Percentiles rank a stretch among this genome's conserved stretches.
phyloP scores from a whole-genome alignment of 2,888 invertebrate genomes.

The Drosophila histrio region DNA sequence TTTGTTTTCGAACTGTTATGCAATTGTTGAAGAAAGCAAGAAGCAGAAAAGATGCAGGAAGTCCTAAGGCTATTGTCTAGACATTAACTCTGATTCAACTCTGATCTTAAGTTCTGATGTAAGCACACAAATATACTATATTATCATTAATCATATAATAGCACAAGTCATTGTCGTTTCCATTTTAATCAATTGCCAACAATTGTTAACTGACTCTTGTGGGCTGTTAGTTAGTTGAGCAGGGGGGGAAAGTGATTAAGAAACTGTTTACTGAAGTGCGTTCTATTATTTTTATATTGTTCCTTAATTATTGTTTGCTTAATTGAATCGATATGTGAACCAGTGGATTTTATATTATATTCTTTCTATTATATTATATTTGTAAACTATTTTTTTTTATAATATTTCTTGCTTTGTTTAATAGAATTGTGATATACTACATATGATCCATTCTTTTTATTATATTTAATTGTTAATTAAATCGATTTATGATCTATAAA shows the following conservation, averaged over 20 bases:
- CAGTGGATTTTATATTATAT: too few relatives aligned
- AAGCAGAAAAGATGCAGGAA: too few relatives aligned
- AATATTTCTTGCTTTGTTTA: too few relatives aligned
- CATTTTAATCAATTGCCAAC: slow-evolving; percentile 15
- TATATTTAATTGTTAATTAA: neutral
- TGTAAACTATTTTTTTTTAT: too few relatives aligned
- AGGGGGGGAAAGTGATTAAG: too few relatives aligned
- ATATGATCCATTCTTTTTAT: neutral
- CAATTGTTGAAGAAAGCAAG: slow-evolving; percentile 15
- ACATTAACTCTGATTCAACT: slow-evolving; percentile 21
- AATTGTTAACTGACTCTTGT: slow-evolving; percentile 5
- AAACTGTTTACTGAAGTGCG: too few relatives aligned
- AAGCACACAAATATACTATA: slow-evolving; percentile 23
- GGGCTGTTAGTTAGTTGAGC: too few relatives aligned
- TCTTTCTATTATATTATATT: too few relatives aligned
- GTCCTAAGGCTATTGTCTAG: slow-evolving; percentile 7
- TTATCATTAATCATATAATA: slow-evolving; percentile 46
- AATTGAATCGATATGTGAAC: too few relatives aligned
- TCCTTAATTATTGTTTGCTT: too few relatives aligned
- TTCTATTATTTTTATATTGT: too few relatives aligned
- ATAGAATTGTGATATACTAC: too few relatives aligned
- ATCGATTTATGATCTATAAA: neutral
- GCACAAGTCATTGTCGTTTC: slow-evolving; percentile 21
- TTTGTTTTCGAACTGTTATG: slow-evolving; percentile 33
- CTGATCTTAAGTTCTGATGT: slow-evolving; percentile 24